Percentiles rank a stretch among this genome's conserved stretches.
These are phyloP conservation scores for Kryptopterus vitreolus DNA, from an alignment of 2,797 vertebrate species.

Conservation along the genomic window DNA sequence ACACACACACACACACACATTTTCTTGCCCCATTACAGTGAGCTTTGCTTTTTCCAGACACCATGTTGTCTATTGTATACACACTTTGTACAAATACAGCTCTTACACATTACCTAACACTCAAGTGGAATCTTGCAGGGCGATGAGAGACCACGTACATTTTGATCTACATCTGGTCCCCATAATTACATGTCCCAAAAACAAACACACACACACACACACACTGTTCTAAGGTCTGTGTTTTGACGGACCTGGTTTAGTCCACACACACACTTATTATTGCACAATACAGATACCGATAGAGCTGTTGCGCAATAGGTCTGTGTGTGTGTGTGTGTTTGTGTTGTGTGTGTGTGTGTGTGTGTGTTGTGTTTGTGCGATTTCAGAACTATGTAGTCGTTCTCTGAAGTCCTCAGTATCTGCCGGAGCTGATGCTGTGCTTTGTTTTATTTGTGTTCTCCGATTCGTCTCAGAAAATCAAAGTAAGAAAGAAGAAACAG, in stretches of 20 bases:
- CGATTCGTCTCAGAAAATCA: too few relatives aligned
- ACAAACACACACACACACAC: not conserved
- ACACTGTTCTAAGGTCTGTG: too few relatives aligned
- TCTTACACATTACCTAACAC: not conserved
- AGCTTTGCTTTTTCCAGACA: not conserved
- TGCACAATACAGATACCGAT: not conserved
- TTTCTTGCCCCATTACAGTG: not conserved
- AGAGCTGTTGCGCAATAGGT: not conserved
- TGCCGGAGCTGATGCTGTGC: too few relatives aligned
- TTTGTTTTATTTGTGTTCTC: too few relatives aligned
- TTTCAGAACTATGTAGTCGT: too few relatives aligned
- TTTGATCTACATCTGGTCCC: not conserved
- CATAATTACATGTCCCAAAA: too few relatives aligned
- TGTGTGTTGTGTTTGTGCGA: not conserved
- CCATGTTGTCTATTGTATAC: not conserved
- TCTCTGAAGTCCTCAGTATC: too few relatives aligned
- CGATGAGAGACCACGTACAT: not conserved
- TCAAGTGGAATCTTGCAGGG: too few relatives aligned
- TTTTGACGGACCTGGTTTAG: not conserved
- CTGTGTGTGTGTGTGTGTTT: not conserved
- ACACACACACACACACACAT: not conserved
- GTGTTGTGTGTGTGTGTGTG: too few relatives aligned
- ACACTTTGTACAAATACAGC: constrained; percentile 1
- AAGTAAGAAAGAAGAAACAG: too few relatives aligned
- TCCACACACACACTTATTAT: not conserved